Base-by-base conservation (phyloP, 2,797 vertebrate species). In the Alectoris magna region DNA sequence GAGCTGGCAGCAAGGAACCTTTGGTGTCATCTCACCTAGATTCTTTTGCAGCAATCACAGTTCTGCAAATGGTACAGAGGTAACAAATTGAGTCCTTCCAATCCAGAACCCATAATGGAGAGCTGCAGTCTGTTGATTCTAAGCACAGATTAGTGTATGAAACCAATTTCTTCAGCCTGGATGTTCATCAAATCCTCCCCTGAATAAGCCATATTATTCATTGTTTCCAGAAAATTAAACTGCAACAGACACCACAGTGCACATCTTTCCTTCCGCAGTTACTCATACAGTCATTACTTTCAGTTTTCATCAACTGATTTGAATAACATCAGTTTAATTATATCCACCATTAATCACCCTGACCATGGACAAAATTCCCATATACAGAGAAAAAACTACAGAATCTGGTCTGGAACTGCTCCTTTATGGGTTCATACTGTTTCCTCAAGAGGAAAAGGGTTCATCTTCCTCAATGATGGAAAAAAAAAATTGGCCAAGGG, bases 141-240 rank as follows among this genome's bases (percentile, higher is more conserved):
- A 43, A 85, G 84, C 75, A 43, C 82, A 91, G 88, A 95, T 92
- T 95, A 84, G 84, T 44, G 60, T 77, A 56, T 22, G 2, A 49
- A 23, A 31, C 26, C 26, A 24, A 23, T n/a, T 55, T 27, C 53
- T 70, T 39, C 88, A 83, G 90, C 68, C 81, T 79, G 75, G 87
- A 87, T 22, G 69, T 16, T 39, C 89, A 90, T 51, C 93, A 93
- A 87, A 67, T 36, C 83, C 76, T 78, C 23, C 5, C 0, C 67
- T 27, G 70, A 84, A 84, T 58, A 79, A 82, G 64, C 21, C 5
- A 14, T 1, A 5, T 94, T 92, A 95, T 60, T 95, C 94, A 95
- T 49, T 84, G 78, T 93, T 94, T 87, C 93, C 95, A 94, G 87
- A 85, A 22, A 93, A 82, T 56, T 5, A 77, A 41, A 69, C 44